A percentile compares a stretch with the other conserved stretches of the same genome.
These are phyloP conservation scores for Patella ulyssiponensis DNA, from an alignment of 2,888 invertebrate genomes.

Conservation along the genomic window DNA sequence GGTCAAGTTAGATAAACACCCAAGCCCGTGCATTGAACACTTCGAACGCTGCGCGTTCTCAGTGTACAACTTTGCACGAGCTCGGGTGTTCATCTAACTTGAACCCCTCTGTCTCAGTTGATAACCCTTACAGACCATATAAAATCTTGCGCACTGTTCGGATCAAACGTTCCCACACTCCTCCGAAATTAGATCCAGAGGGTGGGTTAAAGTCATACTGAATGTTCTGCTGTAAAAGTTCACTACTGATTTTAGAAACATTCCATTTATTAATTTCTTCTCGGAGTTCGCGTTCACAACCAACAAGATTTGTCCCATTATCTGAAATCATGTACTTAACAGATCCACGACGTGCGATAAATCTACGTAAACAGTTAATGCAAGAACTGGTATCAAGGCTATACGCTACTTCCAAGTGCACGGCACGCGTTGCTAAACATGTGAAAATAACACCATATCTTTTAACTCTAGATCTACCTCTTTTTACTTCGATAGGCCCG, in stretches of 20 bases:
- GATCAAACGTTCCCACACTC: slow-evolving; percentile 42
- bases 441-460: too few species aligned
- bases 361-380: slow-evolving; percentile 28
- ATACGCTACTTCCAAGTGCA: slow-evolving; percentile 32
- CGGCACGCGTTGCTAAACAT: slow-evolving; percentile 27
- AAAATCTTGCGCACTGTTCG: slow-evolving; percentile 30
- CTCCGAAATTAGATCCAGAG: slow-evolving; percentile 33
- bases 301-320: slow-evolving; percentile 37
- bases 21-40: too few species aligned
- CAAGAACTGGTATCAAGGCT: slow-evolving; percentile 27
- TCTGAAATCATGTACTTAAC: slow-evolving; percentile 22
- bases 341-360: slow-evolving; percentile 26
- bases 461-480: too few species aligned
- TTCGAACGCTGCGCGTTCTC: too few species aligned
- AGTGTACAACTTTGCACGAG: too few species aligned
- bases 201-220: slow-evolving; percentile 40
- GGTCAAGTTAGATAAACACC: too few species aligned
- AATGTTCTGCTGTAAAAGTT: slow-evolving; percentile 27
- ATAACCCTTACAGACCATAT: too few species aligned
- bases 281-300: slow-evolving; percentile 32
- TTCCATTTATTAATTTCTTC: slow-evolving; percentile 33
- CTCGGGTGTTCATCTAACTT: too few species aligned
- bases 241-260: slow-evolving; percentile 18
- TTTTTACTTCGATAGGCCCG: too few species aligned
- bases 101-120: too few species aligned